Percentiles rank a stretch among this genome's conserved stretches.
phyloP scores from a whole-genome alignment of 2,797 vertebrate species.

The Macrochelys suwanniensis region DNA sequence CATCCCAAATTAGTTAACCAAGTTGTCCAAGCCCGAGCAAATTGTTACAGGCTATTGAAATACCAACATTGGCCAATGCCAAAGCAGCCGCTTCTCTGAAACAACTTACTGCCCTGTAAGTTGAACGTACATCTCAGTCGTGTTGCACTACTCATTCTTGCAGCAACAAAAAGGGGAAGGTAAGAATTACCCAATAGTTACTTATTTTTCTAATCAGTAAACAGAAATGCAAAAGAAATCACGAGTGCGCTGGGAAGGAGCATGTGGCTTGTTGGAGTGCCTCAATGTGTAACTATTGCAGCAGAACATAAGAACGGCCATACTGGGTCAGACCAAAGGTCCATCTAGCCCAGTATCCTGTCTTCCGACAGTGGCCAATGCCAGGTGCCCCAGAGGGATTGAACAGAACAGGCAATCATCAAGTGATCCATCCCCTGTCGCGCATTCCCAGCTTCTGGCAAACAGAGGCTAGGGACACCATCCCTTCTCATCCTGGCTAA shows the following conservation, averaged over 20 bases:
- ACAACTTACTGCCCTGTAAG: accelerated
- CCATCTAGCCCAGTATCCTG: too few species aligned
- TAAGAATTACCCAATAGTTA: not conserved
- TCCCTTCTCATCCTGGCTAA: too few species aligned
- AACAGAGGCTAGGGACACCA: too few species aligned
- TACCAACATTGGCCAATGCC: not conserved
- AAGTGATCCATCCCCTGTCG: too few species aligned
- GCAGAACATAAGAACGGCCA: too few species aligned
- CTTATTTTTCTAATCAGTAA: not conserved
- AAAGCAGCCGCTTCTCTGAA: not conserved
- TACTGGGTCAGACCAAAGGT: too few species aligned
- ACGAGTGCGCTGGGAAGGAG: not conserved
- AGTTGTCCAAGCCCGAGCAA: accelerated
- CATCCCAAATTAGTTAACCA: not conserved
- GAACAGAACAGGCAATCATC: too few species aligned
- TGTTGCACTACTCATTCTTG: not conserved
- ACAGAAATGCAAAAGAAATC: not conserved
- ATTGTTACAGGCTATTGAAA: not conserved
- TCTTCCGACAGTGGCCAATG: too few species aligned
- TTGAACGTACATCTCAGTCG: not conserved
- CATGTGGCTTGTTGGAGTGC: not conserved
- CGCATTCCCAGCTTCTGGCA: too few species aligned
- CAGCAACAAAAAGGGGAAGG: not conserved
- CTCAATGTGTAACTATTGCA: not conserved
- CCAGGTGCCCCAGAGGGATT: too few species aligned